phyloP scores from a whole-genome alignment of 2,113 vertebrate genomes.

The Bagarius yarrelli region DNA sequence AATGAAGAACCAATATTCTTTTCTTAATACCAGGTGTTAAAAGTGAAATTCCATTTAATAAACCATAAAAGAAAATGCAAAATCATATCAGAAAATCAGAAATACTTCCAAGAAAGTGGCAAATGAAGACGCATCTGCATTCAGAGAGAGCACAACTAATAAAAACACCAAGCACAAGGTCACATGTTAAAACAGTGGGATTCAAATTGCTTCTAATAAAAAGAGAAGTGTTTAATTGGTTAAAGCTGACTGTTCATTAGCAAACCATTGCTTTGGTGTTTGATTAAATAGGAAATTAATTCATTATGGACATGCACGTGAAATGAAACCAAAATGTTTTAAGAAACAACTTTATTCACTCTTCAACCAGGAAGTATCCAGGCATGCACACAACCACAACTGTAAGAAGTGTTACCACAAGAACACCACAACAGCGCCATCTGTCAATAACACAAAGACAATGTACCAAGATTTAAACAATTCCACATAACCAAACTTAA shows the following conservation, averaged over 20 bases:
- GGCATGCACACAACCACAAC: conserved; percentile 12
- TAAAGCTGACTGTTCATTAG: too few species aligned
- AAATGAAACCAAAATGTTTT: background rate
- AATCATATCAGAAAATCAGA: too few species aligned
- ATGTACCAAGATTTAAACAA: background rate
- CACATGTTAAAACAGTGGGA: background rate
- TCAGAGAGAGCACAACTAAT: background rate
- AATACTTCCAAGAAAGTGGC: background rate
- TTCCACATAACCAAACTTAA: background rate
- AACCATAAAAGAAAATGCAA: background rate
- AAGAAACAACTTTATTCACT: conserved; percentile 29
- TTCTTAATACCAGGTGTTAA: background rate
- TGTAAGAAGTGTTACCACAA: background rate
- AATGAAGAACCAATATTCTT: background rate
- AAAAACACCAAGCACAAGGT: background rate
- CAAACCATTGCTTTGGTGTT: too few species aligned
- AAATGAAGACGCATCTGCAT: background rate
- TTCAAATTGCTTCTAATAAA: too few species aligned
- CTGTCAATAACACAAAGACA: conserved; percentile 10
- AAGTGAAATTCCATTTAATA: background rate
- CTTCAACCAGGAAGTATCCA: background rate
- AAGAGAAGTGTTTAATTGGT: too few species aligned
- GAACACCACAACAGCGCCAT: conserved; percentile 18
- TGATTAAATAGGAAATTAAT: too few species aligned
- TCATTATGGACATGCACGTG: too few species aligned